phyloP scores from a whole-genome alignment of 2,888 invertebrate genomes.

The Lordiphosa andalusiaca region DNA sequence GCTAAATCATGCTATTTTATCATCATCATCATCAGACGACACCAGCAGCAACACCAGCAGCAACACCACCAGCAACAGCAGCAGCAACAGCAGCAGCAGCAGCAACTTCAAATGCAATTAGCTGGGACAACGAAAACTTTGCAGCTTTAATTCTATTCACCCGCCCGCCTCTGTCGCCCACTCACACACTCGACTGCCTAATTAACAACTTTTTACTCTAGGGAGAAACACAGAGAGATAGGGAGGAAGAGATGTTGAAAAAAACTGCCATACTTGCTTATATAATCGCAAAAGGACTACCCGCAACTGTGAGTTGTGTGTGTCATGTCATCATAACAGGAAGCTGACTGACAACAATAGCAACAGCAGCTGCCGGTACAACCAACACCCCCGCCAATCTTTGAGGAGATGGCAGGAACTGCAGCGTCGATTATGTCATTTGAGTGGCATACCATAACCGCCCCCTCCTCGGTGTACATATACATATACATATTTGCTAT shows the following conservation, averaged over 20 bases:
- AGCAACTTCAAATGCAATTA: conserved; percentile 58
- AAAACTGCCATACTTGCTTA: conserved; percentile 15
- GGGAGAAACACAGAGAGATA: conserved; percentile 3
- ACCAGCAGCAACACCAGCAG: conserved; percentile 8
- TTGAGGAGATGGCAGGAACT: conserved; percentile 50
- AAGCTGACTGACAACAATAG: conserved; percentile 25
- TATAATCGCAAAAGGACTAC: conserved; percentile 23
- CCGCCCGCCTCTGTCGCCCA: conserved; percentile 3
- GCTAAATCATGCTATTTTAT: conserved; percentile 36
- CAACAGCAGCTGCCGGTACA: conserved; percentile 13
- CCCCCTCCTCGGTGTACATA: neutral
- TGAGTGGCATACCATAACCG: conserved; percentile 24
- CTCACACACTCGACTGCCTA: conserved; percentile 36
- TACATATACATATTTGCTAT: conserved; percentile 47
- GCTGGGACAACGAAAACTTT: conserved; percentile 43
- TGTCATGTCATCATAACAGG: conserved; percentile 43
- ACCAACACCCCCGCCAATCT: conserved; percentile 8
- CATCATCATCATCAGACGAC: conserved; percentile 25
- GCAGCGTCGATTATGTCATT: conserved; percentile 71
- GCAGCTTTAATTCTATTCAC: conserved; percentile 17
- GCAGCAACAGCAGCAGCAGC: conserved; percentile 26
- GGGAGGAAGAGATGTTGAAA: neutral
- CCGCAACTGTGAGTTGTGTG: conserved; percentile 28
- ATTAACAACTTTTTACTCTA: conserved; percentile 53
- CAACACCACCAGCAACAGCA: conserved; percentile 8